phyloP scores from a whole-genome alignment of 1,140 invertebrate species.

The Solenopsis fugax region DNA sequence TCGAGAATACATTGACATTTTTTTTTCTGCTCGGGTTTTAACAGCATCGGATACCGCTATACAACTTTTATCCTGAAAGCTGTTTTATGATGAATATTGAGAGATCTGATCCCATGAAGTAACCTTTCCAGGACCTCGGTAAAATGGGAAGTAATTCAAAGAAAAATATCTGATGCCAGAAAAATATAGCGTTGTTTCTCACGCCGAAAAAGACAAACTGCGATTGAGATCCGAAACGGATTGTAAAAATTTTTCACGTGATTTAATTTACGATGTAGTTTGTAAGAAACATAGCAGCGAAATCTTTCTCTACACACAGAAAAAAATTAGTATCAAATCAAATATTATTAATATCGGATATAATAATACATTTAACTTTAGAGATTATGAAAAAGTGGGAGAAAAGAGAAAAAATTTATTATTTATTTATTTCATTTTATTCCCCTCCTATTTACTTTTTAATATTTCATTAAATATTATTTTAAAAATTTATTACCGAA shows the following conservation, averaged over 20 bases:
- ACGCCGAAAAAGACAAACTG: slow-evolving; percentile 24
- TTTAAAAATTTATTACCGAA: no score
- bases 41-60: background rate
- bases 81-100: slow-evolving; percentile 33
- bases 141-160: slow-evolving; percentile 15
- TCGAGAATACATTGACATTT: slow-evolving; percentile 1
- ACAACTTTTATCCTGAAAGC: slow-evolving; percentile 41
- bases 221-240: slow-evolving; percentile 32
- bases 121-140: background rate
- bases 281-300: background rate
- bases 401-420: no score
- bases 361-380: no score
- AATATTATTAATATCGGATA: no score
- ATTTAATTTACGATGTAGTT: background rate
- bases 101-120: slow-evolving; percentile 18
- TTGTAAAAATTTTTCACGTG: slow-evolving; percentile 20
- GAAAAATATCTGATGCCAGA: slow-evolving; percentile 8
- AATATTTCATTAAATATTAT: no score
- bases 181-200: slow-evolving; percentile 28
- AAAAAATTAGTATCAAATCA: no score
- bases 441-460: no score
- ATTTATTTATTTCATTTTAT: no score
- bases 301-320: no score
- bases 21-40: slow-evolving; percentile 17
- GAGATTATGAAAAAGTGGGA: no score